Base-by-base conservation (phyloP, 2,888 invertebrate species). In the Unio pictorum region DNA sequence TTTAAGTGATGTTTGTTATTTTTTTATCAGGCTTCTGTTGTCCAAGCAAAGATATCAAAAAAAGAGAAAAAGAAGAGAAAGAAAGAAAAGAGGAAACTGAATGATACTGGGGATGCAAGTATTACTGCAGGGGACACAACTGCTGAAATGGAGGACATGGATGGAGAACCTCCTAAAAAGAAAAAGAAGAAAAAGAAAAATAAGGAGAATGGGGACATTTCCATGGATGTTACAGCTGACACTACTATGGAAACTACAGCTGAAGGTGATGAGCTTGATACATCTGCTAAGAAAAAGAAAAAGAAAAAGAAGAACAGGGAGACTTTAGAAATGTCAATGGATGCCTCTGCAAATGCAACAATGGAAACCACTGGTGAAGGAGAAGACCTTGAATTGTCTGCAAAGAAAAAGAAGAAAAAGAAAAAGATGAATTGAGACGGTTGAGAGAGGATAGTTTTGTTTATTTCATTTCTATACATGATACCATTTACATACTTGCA, bases 1-100 rank as follows among this genome's bases (percentile, higher is more conserved):
- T 61, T 23, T 28, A 0, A 26, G 4, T 68, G 15, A 15, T 15
- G 11, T 45, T 45, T 45, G 15, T 11, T 45, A 45, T 66, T 58
- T 28, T 63, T 65, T 72, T 68, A 70, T 1, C 74, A 88, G 88
- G 87, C 87, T 62, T 58, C 71, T 15, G 82, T 72, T 5, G 81
- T 82, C 11, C 78, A 80, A 55, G 77, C 73, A 30, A 84, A 87
- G 67, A 55, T 80, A 17, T 72, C 75, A 23, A 87, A 87, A 78
- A 85, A 85, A 72, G 85, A 85, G 63, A 87, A 83, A 76, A 87
- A 86, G 73, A 84, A 78, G 77, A 86, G 82, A 75, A 87, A 82
- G 72, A 86, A 82, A 68, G 78, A 81, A 11, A 80, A 76, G 66
- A 77, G 64, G 61, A 68, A 69, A 56, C 72, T 69, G 45, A 64